Evolutionary conservation across 2,113 vertebrate species (phyloP).

Genomic region (Myocastor coypus): DNA sequence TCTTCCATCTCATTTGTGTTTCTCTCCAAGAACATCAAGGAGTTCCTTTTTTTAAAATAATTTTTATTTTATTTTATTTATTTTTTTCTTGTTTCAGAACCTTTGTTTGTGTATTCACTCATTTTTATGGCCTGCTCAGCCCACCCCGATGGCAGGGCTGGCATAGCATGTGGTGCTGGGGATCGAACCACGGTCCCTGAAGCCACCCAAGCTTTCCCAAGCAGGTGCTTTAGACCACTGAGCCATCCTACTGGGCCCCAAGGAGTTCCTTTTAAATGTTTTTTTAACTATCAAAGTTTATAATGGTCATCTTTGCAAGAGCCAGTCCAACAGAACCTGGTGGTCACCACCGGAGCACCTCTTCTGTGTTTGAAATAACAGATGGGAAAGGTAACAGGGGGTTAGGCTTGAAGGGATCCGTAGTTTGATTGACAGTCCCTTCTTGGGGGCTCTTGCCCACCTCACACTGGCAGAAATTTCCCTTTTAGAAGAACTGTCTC

Average conservation of each 20-base stretch:
- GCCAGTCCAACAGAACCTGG: not conserved
- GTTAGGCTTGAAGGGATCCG: not conserved
- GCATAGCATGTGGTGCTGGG: too few relatives aligned
- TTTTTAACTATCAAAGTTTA: not conserved
- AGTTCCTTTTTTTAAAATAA: conserved; percentile 18
- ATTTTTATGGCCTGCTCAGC: too few relatives aligned
- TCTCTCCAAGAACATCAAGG: conserved; percentile 12
- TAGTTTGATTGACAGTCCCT: not conserved
- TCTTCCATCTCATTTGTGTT: not conserved
- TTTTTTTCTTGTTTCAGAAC: too few relatives aligned
- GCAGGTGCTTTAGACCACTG: too few relatives aligned
- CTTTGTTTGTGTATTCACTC: too few relatives aligned
- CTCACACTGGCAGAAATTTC: not conserved
- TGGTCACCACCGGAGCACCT: not conserved
- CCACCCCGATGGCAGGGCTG: too few relatives aligned
- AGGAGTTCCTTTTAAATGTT: conserved; percentile 14
- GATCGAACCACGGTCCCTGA: too few relatives aligned
- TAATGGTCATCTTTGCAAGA: not conserved
- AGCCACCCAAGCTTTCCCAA: too few relatives aligned
- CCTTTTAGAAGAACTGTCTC: not conserved
- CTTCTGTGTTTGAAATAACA: not conserved
- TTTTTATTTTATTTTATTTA: too few relatives aligned
- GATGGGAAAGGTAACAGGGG: not conserved
- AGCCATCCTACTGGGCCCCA: too few relatives aligned
- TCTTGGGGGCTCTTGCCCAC: not conserved